phyloP scores from a whole-genome alignment of 2,113 vertebrate genomes.

The Mobula birostris region DNA sequence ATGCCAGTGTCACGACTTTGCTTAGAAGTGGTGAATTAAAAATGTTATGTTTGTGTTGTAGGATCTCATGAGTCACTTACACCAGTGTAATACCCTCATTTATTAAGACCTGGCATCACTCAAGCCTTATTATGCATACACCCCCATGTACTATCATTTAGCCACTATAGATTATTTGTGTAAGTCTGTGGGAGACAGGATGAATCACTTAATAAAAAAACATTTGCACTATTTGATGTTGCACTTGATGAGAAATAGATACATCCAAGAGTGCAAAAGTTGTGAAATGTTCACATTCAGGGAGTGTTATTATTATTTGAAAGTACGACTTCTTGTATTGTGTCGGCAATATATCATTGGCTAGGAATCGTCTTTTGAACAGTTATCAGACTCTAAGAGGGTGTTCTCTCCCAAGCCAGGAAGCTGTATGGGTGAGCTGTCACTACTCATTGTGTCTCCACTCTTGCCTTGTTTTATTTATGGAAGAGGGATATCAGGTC shows the following conservation, averaged over 20 bases:
- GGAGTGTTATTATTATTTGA: not conserved
- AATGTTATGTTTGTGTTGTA: constrained; percentile 5
- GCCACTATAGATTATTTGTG: constrained; percentile 14
- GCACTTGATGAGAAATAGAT: not conserved
- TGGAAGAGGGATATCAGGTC: not conserved
- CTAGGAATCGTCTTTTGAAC: not conserved
- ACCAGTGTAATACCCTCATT: not conserved
- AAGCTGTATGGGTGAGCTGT: not conserved
- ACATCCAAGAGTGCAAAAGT: not conserved
- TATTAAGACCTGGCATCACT: constrained; percentile 3
- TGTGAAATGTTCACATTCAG: not conserved
- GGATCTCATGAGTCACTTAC: constrained; percentile 25
- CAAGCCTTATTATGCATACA: constrained; percentile 14
- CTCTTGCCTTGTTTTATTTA: not conserved
- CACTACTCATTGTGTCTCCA: not conserved
- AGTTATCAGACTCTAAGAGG: not conserved
- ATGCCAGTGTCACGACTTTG: not conserved
- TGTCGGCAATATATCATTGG: not conserved
- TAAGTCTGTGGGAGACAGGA: not conserved
- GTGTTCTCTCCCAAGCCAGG: not conserved
- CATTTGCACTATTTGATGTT: not conserved
- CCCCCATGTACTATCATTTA: constrained; percentile 14
- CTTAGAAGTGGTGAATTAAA: not conserved
- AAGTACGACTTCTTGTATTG: not conserved
- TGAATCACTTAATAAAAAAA: constrained; percentile 4